These are phyloP conservation scores for Anastrepha obliqua DNA, from an alignment of 1,140 invertebrate genomes.

Conservation along the genomic window DNA sequence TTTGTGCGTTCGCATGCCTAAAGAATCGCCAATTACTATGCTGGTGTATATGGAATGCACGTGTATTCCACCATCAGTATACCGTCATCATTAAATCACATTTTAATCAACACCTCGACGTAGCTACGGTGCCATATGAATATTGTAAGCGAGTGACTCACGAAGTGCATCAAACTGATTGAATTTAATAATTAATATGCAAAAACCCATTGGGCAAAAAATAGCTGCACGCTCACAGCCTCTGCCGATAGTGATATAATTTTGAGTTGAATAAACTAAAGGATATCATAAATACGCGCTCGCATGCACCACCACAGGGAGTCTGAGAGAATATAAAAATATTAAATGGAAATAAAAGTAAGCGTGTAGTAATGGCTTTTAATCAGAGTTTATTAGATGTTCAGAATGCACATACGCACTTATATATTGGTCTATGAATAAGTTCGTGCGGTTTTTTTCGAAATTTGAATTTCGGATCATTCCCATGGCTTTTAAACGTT, in stretches of 20 bases:
- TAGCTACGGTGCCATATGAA: neutral
- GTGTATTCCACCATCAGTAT: too few species aligned
- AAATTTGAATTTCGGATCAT: too few species aligned
- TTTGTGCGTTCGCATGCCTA: too few species aligned
- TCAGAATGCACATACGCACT: neutral
- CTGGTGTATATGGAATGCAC: too few species aligned
- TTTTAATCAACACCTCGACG: slow-evolving; percentile 29
- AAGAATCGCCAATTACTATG: too few species aligned
- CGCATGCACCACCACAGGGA: neutral
- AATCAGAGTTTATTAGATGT: neutral
- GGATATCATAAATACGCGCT: neutral
- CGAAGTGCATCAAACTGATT: slow-evolving; percentile 3
- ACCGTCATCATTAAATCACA: neutral
- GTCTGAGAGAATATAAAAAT: neutral
- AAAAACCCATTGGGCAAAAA: neutral
- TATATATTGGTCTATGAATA: too few species aligned
- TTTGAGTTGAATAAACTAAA: neutral
- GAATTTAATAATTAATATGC: slow-evolving; percentile 43
- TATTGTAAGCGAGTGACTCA: neutral
- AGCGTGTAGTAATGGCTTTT: neutral
- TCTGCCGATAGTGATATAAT: neutral
- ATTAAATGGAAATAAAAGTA: slow-evolving; percentile 16
- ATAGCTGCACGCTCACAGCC: neutral
- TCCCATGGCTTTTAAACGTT: too few species aligned
- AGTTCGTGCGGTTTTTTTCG: too few species aligned